Conservation (phyloP, 2,797 vertebrate genomes). For the Thunnus albacares region DNA sequence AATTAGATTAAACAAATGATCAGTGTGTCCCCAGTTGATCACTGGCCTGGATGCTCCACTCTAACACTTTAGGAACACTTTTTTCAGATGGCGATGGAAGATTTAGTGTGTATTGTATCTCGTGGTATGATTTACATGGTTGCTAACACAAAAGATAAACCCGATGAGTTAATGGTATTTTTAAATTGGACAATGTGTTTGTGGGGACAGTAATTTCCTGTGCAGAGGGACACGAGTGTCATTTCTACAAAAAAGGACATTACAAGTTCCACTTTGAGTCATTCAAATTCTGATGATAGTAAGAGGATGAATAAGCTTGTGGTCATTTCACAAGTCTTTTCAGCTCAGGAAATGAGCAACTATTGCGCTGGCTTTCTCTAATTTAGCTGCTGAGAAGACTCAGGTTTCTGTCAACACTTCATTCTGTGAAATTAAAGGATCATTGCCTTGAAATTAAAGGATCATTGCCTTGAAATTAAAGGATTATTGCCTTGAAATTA, state of each 20-base stretch:
- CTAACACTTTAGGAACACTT: neutral
- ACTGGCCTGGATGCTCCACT: conserved; percentile 2
- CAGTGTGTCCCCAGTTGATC: neutral
- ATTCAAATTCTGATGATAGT: conserved; percentile 53
- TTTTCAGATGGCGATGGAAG: neutral
- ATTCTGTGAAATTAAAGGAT: conserved; percentile 67
- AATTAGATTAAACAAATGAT: neutral
- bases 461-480: conserved; percentile 64
- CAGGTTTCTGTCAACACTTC: conserved; percentile 81
- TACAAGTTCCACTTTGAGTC: conserved; percentile 40
- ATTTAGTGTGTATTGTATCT: neutral
- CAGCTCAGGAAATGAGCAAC: conserved; percentile 78
- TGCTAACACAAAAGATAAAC: conserved; percentile 11
- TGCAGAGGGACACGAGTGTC: conserved; percentile 13
- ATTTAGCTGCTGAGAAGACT: conserved; percentile 70
- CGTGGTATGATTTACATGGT: no score
- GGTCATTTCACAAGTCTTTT: conserved; percentile 69
- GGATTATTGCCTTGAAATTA: conserved; percentile 56
- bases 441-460: conserved; percentile 57
- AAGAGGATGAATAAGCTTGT: conserved; percentile 49
- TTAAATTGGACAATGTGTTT: conserved; percentile 13
- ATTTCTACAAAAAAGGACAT: conserved; percentile 35
- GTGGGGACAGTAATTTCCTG: conserved; percentile 24
- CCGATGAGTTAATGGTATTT: conserved; percentile 3
- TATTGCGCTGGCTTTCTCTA: conserved; percentile 67